These are phyloP conservation scores for Catagonus wagneri DNA, from an alignment of 2,113 vertebrate genomes.

Conservation along the genomic window DNA sequence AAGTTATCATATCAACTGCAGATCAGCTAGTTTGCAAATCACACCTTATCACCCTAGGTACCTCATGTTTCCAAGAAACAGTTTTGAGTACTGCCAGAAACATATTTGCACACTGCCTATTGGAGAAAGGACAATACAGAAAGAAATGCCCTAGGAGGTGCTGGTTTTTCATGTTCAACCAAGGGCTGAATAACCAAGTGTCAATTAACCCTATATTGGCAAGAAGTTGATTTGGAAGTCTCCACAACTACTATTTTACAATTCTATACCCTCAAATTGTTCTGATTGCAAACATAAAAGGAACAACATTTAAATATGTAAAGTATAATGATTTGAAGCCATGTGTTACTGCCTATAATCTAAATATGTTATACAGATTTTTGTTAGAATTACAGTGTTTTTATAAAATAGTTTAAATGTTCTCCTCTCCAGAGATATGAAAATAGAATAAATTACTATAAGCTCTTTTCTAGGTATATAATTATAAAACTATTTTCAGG, in stretches of 20 bases:
- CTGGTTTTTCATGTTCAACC: constrained; percentile 5
- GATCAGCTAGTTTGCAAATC: constrained; percentile 4
- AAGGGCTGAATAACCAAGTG: constrained; percentile 42
- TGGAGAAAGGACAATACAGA: constrained; percentile 24
- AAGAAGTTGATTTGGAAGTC: constrained; percentile 43
- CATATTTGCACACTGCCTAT: not conserved
- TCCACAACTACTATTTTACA: not conserved
- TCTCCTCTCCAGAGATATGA: not conserved
- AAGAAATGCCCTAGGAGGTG: not conserved
- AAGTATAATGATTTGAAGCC: not conserved
- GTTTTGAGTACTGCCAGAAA: not conserved
- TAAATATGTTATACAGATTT: not conserved
- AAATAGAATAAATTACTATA: constrained; percentile 44
- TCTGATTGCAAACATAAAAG: not conserved
- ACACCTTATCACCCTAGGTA: not conserved
- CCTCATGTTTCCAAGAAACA: not conserved
- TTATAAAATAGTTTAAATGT: constrained; percentile 20
- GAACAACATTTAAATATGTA: not conserved
- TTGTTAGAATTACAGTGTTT: not conserved
- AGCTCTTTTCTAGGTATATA: not conserved
- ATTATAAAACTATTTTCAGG: constrained; percentile 56
- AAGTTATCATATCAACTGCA: constrained; percentile 21
- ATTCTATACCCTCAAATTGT: not conserved
- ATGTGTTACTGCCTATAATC: not conserved
- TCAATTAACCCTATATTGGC: not conserved